Conservation (phyloP, 2,113 vertebrate genomes). For the Pterophyllum scalare region DNA sequence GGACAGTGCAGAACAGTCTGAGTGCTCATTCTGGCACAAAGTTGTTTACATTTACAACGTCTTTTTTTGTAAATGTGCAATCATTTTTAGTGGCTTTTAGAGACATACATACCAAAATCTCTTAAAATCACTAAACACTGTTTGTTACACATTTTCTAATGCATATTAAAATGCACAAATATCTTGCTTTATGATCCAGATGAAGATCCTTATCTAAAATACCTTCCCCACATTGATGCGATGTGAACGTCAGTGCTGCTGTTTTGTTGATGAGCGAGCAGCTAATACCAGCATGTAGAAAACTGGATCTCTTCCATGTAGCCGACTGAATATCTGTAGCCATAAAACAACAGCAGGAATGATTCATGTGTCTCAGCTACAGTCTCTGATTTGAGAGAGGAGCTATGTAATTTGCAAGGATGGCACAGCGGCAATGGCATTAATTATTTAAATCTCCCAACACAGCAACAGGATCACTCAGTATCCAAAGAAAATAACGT, state of each 20-base stretch:
- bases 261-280: background rate
- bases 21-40: background rate
- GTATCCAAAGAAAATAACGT: background rate
- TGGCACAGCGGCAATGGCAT: background rate
- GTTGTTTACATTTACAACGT: background rate
- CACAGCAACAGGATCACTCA: background rate
- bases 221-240: background rate
- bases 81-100: background rate
- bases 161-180: background rate
- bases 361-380: background rate
- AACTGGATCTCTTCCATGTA: background rate
- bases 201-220: background rate
- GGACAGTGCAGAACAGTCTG: background rate
- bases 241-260: background rate
- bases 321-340: constrained; percentile 1
- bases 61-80: background rate
- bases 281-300: background rate
- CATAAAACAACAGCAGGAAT: constrained; percentile 11
- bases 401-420: background rate
- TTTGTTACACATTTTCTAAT: background rate
- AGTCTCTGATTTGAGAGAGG: background rate
- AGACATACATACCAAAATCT: background rate
- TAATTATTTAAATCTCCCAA: constrained; percentile 6
- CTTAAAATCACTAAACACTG: background rate
- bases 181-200: background rate